These are phyloP conservation scores for Drosophila affinis DNA, from an alignment of 2,888 invertebrate species.

Conservation along the genomic window DNA sequence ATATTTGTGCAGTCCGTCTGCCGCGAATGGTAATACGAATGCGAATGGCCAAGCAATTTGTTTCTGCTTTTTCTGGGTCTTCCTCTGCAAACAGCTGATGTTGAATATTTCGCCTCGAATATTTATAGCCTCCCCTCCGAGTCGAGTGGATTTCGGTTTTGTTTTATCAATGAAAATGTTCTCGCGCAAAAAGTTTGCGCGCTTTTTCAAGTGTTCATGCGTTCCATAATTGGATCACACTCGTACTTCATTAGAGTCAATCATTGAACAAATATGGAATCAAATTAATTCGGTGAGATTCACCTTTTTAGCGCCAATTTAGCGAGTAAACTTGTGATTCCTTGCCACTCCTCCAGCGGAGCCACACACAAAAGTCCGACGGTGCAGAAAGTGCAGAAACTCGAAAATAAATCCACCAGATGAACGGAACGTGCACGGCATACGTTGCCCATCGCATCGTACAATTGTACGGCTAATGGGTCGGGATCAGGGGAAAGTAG, in stretches of 20 bases:
- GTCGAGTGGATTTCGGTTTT: not conserved
- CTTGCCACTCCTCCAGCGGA: not conserved
- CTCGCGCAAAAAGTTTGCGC: conserved; percentile 8
- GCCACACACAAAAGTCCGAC: conserved; percentile 3
- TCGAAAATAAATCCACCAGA: conserved; percentile 35
- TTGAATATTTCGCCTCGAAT: conserved; percentile 50
- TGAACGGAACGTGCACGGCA: conserved; percentile 32
- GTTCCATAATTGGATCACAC: conserved; percentile 22
- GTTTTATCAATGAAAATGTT: conserved; percentile 25
- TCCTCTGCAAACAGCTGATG: conserved; percentile 10
- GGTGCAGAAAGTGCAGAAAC: conserved; percentile 9
- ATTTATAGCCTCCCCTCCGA: conserved; percentile 1
- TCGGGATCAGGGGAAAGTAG: conserved; percentile 11
- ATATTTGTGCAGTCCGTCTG: conserved; percentile 28
- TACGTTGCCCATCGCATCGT: conserved; percentile 16
- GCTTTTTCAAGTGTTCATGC: conserved; percentile 5
- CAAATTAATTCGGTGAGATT: conserved; percentile 46
- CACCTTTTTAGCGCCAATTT: conserved; percentile 41
- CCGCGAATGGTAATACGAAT: conserved; percentile 19
- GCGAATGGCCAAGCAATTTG: conserved; percentile 22
- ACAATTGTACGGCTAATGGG: conserved; percentile 26
- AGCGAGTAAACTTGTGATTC: not conserved
- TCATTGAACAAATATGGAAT: conserved; percentile 20
- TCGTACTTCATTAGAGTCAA: conserved; percentile 2
- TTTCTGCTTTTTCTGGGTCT: not conserved